Conservation (phyloP, 2,797 vertebrate species). For the Phalanger gymnotis region DNA sequence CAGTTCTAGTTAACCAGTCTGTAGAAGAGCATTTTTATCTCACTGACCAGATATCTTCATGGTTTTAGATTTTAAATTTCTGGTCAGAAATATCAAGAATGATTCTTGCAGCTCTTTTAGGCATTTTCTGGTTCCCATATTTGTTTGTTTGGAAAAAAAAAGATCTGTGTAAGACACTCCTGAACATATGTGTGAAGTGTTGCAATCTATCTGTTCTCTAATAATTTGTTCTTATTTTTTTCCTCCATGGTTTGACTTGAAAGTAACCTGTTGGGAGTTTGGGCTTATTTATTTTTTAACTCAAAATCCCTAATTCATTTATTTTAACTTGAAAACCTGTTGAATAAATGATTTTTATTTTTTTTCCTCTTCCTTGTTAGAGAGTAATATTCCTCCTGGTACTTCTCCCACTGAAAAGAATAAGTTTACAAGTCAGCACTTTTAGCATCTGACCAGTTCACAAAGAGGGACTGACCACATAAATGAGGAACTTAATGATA, state of each 20-base stretch:
- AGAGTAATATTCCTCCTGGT: not conserved
- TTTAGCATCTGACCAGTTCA: constrained; percentile 73
- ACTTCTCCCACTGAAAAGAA: not conserved
- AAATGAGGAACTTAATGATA: constrained; percentile 35
- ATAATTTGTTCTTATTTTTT: not conserved
- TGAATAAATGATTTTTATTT: not conserved
- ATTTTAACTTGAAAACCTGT: not conserved
- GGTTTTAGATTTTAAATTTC: constrained; percentile 35
- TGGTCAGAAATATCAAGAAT: not conserved
- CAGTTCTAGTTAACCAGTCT: constrained; percentile 46
- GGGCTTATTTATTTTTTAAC: not conserved
- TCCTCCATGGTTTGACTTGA: not conserved
- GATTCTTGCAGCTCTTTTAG: not conserved
- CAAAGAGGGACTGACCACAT: constrained; percentile 73
- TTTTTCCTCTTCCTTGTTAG: not conserved
- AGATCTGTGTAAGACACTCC: not conserved
- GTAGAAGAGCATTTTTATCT: constrained; percentile 33
- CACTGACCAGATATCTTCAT: constrained; percentile 31
- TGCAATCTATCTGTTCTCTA: not conserved
- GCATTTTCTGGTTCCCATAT: not conserved
- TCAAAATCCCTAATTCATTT: not conserved
- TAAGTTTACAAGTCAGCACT: constrained; percentile 60
- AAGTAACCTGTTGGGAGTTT: not conserved
- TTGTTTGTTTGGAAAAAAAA: not conserved
- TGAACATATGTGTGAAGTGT: not conserved